Evolutionary conservation across 2,888 invertebrate genomes (phyloP).

Genomic region (Amphipoea oculea): DNA sequence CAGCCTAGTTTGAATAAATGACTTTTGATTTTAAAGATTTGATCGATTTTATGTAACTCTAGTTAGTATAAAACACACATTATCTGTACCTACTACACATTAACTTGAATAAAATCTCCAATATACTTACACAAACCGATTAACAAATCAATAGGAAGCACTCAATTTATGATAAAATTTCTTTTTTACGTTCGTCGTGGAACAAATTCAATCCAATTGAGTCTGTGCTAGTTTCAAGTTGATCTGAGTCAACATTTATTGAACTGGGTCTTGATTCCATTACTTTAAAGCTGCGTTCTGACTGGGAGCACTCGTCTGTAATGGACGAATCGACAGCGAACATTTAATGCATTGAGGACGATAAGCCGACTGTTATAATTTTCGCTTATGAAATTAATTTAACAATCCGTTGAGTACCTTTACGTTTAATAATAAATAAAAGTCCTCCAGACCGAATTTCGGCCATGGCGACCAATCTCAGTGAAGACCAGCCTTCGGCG

Average conservation of each 20-base stretch:
- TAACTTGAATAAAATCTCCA: background rate
- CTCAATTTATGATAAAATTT: constrained; percentile 11
- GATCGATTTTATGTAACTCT: background rate
- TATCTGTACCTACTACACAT: background rate
- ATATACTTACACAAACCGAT: constrained; percentile 4
- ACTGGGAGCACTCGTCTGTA: constrained; percentile 36
- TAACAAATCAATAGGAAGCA: constrained; percentile 29
- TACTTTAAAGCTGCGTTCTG: constrained; percentile 55
- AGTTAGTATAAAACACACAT: no score
- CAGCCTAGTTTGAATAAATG: background rate
- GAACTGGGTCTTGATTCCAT: constrained; percentile 59
- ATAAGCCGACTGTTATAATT: constrained; percentile 22
- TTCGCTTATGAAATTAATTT: background rate
- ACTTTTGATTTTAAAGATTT: background rate
- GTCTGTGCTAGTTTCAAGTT: constrained; percentile 56
- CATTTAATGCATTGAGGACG: constrained; percentile 23
- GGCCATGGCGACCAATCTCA: background rate
- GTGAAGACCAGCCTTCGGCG: background rate
- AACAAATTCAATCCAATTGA: constrained; percentile 52
- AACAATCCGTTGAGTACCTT: background rate
- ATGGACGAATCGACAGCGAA: constrained; percentile 40
- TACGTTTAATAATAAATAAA: background rate
- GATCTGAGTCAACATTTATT: constrained; percentile 60
- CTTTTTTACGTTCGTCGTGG: constrained; percentile 15
- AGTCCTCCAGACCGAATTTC: no score